These are phyloP conservation scores for Neodontobutis hainanensis DNA, from an alignment of 2,113 vertebrate species.

Conservation along the genomic window DNA sequence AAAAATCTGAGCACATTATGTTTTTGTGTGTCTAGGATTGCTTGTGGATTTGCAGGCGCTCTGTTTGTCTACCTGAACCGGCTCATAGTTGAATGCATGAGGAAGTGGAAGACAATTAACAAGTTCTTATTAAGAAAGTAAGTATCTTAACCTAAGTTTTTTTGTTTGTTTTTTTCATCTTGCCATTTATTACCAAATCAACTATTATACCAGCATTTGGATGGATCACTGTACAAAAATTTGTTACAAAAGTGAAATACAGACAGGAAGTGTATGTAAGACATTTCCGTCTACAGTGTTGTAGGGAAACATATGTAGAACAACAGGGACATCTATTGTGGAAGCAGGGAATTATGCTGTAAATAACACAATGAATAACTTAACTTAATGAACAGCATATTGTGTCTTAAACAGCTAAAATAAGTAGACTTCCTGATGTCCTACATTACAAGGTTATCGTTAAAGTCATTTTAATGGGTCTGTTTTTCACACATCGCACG, in stretches of 20 bases:
- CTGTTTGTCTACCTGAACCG: constrained; percentile 97
- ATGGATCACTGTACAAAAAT: too few species aligned
- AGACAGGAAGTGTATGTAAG: too few species aligned
- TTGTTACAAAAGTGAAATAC: too few species aligned
- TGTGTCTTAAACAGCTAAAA: too few species aligned
- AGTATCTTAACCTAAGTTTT: constrained; percentile 64
- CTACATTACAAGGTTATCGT: constrained; percentile 20
- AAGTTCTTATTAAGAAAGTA: constrained; percentile 98
- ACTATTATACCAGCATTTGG: too few species aligned
- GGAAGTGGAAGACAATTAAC: constrained; percentile 96
- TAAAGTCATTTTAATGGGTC: constrained; percentile 29
- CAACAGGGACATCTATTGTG: too few species aligned
- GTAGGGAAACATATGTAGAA: too few species aligned
- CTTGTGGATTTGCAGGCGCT: constrained; percentile 93
- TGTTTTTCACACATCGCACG: constrained; percentile 16
- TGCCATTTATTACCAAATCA: too few species aligned
- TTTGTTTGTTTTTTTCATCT: neutral
- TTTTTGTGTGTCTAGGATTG: constrained; percentile 80
- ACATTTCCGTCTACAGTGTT: too few species aligned
- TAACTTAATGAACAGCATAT: too few species aligned
- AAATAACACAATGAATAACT: too few species aligned
- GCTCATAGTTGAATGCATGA: constrained; percentile 96
- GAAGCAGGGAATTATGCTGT: too few species aligned
- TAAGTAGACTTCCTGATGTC: neutral
- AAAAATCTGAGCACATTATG: neutral